A percentile compares a stretch with the other conserved stretches of the same genome.
phyloP scores from a whole-genome alignment of 2,797 vertebrate species.

The Hydrolagus colliei region DNA sequence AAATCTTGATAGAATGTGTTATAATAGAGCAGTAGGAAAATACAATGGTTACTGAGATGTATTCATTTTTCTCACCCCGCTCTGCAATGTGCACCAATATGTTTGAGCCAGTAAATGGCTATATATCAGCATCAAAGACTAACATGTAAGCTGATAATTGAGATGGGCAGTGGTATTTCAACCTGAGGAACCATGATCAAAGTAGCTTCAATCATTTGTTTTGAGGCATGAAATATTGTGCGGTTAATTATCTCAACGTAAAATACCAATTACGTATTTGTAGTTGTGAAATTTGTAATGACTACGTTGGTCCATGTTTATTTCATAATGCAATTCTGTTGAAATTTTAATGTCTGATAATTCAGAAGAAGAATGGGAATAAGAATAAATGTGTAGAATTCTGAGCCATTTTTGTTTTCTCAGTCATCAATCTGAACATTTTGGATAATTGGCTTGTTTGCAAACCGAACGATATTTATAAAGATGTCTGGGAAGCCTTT shows the following conservation, averaged over 20 bases:
- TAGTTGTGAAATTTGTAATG: too few relatives aligned
- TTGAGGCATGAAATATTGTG: too few relatives aligned
- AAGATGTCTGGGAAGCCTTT: neutral
- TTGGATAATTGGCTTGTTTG: neutral
- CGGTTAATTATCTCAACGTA: too few relatives aligned
- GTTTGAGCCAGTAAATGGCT: neutral
- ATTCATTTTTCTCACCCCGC: neutral
- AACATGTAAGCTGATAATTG: neutral
- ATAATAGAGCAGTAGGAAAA: neutral
- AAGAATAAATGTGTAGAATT: neutral
- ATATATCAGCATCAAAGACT: constrained; percentile 4
- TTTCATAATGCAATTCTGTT: too few relatives aligned
- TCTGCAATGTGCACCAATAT: neutral
- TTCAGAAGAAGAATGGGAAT: neutral
- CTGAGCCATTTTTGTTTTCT: neutral
- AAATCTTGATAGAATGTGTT: neutral
- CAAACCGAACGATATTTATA: neutral
- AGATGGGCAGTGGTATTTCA: too few relatives aligned
- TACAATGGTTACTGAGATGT: neutral
- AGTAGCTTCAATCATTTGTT: too few relatives aligned
- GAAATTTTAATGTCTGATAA: too few relatives aligned
- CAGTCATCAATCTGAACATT: neutral
- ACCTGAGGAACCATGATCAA: too few relatives aligned
- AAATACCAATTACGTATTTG: too few relatives aligned
- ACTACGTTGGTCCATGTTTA: too few relatives aligned